A percentile compares a stretch with the other conserved stretches of the same genome.
These are phyloP conservation scores for Rhagologus leucostigma DNA, from an alignment of 2,113 vertebrate species.

Conservation along the genomic window DNA sequence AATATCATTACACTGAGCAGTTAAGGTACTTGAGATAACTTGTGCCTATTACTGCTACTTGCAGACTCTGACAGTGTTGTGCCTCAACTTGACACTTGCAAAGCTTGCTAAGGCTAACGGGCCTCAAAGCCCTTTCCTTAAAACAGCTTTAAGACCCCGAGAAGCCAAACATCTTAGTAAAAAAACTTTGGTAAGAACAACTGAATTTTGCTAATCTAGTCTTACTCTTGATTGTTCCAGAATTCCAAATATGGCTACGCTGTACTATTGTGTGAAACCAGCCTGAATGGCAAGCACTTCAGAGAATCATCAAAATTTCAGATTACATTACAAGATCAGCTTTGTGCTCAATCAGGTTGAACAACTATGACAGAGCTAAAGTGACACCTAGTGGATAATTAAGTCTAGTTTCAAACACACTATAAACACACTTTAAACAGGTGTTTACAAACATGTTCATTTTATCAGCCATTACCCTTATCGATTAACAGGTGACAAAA, in stretches of 20 bases:
- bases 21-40: neutral
- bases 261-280: neutral
- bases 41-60: neutral
- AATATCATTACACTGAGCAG: neutral
- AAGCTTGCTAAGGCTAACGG: neutral
- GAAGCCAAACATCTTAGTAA: neutral
- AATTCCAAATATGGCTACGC: neutral
- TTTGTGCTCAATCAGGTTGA: neutral
- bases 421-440: too few species aligned
- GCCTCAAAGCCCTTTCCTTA: neutral
- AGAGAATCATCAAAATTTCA: neutral
- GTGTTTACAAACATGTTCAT: neutral
- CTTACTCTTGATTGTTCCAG: neutral
- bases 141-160: neutral
- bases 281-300: neutral
- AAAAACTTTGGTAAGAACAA: neutral
- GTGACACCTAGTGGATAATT: constrained; percentile 37
- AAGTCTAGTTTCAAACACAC: neutral
- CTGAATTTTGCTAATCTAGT: neutral
- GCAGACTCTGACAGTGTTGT: neutral
- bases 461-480: neutral
- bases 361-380: neutral
- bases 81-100: neutral
- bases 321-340: neutral
- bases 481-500: neutral